Evolutionary conservation across 2,888 invertebrate genomes (phyloP).

Genomic region (Pegoplata infirma): DNA sequence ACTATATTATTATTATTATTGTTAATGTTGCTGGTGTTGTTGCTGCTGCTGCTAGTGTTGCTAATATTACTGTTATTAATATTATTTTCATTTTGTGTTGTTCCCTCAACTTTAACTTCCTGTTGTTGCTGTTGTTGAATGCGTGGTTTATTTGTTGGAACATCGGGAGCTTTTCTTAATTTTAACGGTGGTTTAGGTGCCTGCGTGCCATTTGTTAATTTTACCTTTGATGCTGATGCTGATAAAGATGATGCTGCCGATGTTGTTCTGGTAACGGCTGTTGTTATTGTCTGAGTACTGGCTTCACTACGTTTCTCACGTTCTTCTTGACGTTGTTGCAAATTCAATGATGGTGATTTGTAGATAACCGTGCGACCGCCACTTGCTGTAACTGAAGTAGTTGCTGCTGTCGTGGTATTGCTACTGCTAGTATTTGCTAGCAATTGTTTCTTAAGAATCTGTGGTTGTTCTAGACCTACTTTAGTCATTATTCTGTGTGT

Average conservation of each 20-base stretch:
- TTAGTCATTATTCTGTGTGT: slow-evolving; percentile 60
- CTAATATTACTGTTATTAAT: too few relatives aligned
- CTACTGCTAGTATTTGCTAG: slow-evolving; percentile 9
- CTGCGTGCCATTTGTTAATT: slow-evolving; percentile 52
- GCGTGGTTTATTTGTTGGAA: slow-evolving; percentile 70
- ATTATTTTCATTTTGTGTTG: slow-evolving; percentile 41
- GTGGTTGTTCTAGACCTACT: slow-evolving; percentile 60
- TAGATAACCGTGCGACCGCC: slow-evolving; percentile 78
- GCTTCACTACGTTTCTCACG: slow-evolving; percentile 64
- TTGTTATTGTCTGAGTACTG: slow-evolving; percentile 50
- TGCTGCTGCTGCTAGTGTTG: not conserved
- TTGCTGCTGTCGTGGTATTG: slow-evolving; percentile 55
- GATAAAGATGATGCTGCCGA: slow-evolving; percentile 36
- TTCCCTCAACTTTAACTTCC: slow-evolving; percentile 61
- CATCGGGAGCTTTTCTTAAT: slow-evolving; percentile 74
- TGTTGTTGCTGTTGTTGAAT: slow-evolving; percentile 61
- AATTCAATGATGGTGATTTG: slow-evolving; percentile 76
- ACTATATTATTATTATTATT: slow-evolving; percentile 60
- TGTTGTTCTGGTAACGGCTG: slow-evolving; percentile 50
- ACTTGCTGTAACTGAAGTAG: slow-evolving; percentile 61
- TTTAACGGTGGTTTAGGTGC: slow-evolving; percentile 71
- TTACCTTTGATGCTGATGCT: slow-evolving; percentile 43
- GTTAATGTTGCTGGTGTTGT: slow-evolving; percentile 9
- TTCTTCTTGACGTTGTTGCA: slow-evolving; percentile 74
- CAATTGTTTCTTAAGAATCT: slow-evolving; percentile 49